These are phyloP conservation scores for Larimichthys polyactis DNA, from an alignment of 2,113 vertebrate species.

Conservation along the genomic window DNA sequence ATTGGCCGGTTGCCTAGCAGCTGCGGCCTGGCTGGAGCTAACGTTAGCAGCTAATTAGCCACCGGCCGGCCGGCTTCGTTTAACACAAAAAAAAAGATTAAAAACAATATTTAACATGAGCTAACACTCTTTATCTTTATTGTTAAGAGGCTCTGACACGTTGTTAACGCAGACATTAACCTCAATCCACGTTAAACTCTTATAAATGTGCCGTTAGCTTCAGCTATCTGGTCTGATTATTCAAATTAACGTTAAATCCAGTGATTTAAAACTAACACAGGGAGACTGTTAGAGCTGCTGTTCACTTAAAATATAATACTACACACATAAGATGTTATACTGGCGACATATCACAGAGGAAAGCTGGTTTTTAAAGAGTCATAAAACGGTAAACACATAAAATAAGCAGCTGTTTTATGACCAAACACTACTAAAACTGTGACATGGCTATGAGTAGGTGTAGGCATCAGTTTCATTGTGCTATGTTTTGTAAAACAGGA, in stretches of 20 bases:
- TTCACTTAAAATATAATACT: neutral
- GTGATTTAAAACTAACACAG: constrained; percentile 3
- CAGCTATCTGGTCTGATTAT: neutral
- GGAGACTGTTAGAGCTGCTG: neutral
- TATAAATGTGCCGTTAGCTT: neutral
- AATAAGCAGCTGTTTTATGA: neutral
- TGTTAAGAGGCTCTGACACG: neutral
- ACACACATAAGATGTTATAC: neutral
- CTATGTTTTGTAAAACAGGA: too few relatives aligned
- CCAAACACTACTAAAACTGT: neutral
- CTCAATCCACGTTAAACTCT: neutral
- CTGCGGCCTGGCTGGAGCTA: constrained; percentile 67
- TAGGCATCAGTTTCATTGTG: too few relatives aligned
- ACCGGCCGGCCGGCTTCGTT: constrained; percentile 8
- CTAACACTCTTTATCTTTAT: neutral
- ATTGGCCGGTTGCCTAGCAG: constrained; percentile 47
- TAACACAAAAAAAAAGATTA: neutral
- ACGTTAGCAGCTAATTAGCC: constrained; percentile 70
- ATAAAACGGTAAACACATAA: constrained; percentile 19
- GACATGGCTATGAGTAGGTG: too few relatives aligned
- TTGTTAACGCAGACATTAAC: neutral
- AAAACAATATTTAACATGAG: constrained; percentile 10
- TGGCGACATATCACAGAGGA: neutral
- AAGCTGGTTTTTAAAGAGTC: neutral
- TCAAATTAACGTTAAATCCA: neutral